These are phyloP conservation scores for Meghimatium bilineatum DNA, from an alignment of 2,888 invertebrate species.

Conservation along the genomic window DNA sequence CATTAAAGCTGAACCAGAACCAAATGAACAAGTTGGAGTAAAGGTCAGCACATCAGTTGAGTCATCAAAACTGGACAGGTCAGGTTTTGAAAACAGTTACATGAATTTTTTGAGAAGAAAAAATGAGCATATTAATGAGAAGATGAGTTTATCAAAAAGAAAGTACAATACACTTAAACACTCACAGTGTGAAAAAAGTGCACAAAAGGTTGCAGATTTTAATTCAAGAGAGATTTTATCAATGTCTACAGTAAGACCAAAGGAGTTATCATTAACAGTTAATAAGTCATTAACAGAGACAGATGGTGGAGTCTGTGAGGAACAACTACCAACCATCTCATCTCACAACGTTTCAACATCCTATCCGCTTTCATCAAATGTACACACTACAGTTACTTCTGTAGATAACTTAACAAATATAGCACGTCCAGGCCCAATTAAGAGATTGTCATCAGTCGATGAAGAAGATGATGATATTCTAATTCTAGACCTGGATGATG, in stretches of 20 bases:
- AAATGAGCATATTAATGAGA: background rate
- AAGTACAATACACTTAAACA: background rate
- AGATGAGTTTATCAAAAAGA: background rate
- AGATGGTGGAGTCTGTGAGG: background rate
- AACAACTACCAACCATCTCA: background rate
- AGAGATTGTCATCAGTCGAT: constrained; percentile 12
- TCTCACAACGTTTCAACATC: background rate
- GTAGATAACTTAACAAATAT: background rate
- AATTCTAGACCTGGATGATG: constrained; percentile 38
- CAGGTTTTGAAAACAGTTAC: constrained; percentile 42
- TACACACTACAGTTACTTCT: background rate
- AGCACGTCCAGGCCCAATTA: background rate
- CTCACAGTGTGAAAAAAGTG: background rate
- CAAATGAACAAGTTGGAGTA: background rate
- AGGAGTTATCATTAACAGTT: background rate
- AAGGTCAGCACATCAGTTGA: background rate
- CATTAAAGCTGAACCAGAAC: constrained; percentile 45
- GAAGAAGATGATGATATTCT: constrained; percentile 46
- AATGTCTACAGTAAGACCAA: background rate
- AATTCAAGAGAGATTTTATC: constrained; percentile 6
- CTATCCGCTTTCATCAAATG: background rate
- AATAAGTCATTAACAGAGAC: background rate
- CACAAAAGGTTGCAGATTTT: background rate
- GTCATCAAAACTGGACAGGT: constrained; percentile 6
- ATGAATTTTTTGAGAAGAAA: constrained; percentile 40